Percentiles rank a stretch among this genome's conserved stretches.
These are phyloP conservation scores for Campoletis sonorensis DNA, from an alignment of 1,140 invertebrate species.

Conservation along the genomic window DNA sequence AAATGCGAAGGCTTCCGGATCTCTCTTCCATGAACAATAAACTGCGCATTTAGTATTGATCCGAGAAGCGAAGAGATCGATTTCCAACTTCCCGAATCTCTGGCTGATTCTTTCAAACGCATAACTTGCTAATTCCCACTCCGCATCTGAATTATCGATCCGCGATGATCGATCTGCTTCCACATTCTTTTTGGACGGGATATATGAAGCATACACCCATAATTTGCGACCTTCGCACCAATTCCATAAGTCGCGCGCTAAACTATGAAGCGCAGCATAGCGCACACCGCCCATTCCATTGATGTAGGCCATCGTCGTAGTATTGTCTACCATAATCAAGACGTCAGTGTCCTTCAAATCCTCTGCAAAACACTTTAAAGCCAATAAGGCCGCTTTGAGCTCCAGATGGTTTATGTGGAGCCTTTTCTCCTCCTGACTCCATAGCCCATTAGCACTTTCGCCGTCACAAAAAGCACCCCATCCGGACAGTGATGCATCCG, in stretches of 20 bases:
- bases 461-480: conserved; percentile 29
- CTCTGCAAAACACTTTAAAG: conserved; percentile 25
- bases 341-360: conserved; percentile 43
- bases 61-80: conserved; percentile 57
- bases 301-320: conserved; percentile 50
- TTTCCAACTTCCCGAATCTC: conserved; percentile 46
- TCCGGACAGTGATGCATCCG: conserved; percentile 39
- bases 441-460: conserved; percentile 7
- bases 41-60: conserved; percentile 55
- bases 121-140: no score
- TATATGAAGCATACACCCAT: conserved; percentile 49
- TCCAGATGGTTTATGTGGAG: conserved; percentile 39
- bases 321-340: conserved; percentile 55
- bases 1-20: conserved; percentile 51
- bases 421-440: conserved; percentile 10
- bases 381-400: conserved; percentile 27
- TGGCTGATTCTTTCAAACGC: no score
- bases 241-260: conserved; percentile 46
- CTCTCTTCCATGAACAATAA: conserved; percentile 51
- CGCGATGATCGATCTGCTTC: no score
- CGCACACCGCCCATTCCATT: not conserved
- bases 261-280: not conserved
- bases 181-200: conserved; percentile 34
- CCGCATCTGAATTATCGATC: no score
- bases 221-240: conserved; percentile 54